Evolutionary conservation across 1,140 invertebrate genomes (phyloP), one percentile per base, ranked within the genome.

Genomic region (Hesperophylax magnus): DNA sequence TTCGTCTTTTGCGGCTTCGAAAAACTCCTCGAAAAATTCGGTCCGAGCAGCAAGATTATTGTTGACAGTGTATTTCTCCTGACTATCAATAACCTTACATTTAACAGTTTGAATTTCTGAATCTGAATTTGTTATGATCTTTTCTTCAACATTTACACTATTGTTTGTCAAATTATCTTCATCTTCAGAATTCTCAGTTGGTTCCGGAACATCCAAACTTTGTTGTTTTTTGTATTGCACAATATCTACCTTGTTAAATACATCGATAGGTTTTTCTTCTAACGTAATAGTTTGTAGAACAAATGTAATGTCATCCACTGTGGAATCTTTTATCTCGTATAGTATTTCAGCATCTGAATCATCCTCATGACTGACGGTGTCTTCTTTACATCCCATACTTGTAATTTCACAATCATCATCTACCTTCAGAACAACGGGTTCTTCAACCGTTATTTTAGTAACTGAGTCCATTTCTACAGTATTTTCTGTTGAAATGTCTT

Each of bases 1-100:
- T 5, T 18, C 63, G 24, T 69, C 77, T 56, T 63, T 47, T 47
- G 39, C 11, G 9, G 39, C 11, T 47, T 47, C 39, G 1, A 47
- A 47, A 47, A 47, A 47, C 11, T 47, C 39, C 3, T 3, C 39
- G 31, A 88, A 85, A 82, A 90, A 90, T 74, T 90, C 89, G 6
- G 65, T 20, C 34, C 54, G 47, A 63, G 79, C 82, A 79, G 17
- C 18, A 24, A 14, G 6, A 47, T 47, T 47, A 47, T 47, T 47
- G 39, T 60, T 74, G 0, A 65, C 39, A 2, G 15, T 60, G 31
- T 67, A 77, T 71, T 77, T 77, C n/a, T 77, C 61, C 20, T 58
- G 8, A 27, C 47, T 18, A 24, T 77, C 52, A 31, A 77, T 31
- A 34, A 81, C 24, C 31, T 77, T 81, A 39, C 72, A 81, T 56